phyloP scores from a whole-genome alignment of 2,888 invertebrate genomes.

The Helicoverpa assulta region DNA sequence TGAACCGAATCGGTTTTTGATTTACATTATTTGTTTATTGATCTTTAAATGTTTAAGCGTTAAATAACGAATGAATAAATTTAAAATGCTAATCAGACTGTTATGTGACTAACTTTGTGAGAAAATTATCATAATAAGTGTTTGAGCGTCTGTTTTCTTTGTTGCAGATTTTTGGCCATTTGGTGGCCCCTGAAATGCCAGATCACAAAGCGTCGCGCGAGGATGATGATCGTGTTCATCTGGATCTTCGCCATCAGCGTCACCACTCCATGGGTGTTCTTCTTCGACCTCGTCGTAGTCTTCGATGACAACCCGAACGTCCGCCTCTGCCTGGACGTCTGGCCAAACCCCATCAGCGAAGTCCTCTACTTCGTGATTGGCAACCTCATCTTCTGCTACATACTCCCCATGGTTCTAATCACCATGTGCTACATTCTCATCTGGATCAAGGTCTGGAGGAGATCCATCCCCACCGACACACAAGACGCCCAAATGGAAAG shows the following conservation, averaged over 20 bases:
- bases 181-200: slow-evolving; percentile 98
- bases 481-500: slow-evolving; percentile 97
- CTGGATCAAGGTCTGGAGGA: slow-evolving; percentile 96
- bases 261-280: slow-evolving; percentile 97
- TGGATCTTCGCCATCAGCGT: slow-evolving; percentile 96
- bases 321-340: slow-evolving; percentile 94
- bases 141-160: slow-evolving; percentile 64
- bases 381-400: slow-evolving; percentile 97
- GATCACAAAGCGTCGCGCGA: slow-evolving; percentile 96
- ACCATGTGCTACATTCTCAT: slow-evolving; percentile 97
- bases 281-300: slow-evolving; percentile 95
- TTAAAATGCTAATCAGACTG: background rate
- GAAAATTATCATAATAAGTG: slow-evolving; percentile 22
- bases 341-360: slow-evolving; percentile 96
- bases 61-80: background rate
- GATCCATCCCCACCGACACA: slow-evolving; percentile 97
- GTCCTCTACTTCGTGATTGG: slow-evolving; percentile 96
- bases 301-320: slow-evolving; percentile 94
- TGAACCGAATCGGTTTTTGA: background rate
- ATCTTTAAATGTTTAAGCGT: background rate
- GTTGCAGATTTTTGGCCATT: slow-evolving; percentile 97
- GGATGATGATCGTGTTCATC: slow-evolving; percentile 96
- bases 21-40: background rate
- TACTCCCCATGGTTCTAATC: slow-evolving; percentile 97
- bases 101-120: background rate